Base-by-base conservation (phyloP, 1,140 invertebrate genomes). In the Centruroides vittatus region DNA sequence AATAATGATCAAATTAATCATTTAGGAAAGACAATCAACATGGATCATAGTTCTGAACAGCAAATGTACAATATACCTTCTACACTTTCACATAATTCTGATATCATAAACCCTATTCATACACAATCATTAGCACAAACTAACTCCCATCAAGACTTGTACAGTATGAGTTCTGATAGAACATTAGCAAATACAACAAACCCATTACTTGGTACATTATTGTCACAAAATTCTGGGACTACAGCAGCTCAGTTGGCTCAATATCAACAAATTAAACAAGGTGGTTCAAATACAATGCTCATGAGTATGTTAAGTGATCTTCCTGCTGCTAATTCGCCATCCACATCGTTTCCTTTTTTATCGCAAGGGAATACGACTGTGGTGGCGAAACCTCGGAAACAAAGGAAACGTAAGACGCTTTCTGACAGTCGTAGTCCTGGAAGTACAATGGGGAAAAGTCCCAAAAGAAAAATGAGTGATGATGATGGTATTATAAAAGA, bases 241-340 rank as follows among this genome's bases (percentile, higher is more conserved):
- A 57, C 49, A 60, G 35, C 36, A 23, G 47, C 11, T 53, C 41
- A 41, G 8, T 47, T 23, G 7, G 50, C 41, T 47, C 63, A 66
- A n/a, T 61, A 57, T 41, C 66, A 66, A 36, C 64, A 63, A 34
- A 41, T 41, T 41, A 54, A 48, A 23, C 59, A 61, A 55, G 51
- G 60, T 12, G 64, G 61, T 54, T 57, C 62, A 11, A 70, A 70
- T 57, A 61, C 67, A 46, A 75, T 77, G 72, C 65, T 77, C 58
- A 74, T 75, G 63, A 73, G 68, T 64, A 68, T 77, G 51, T 65
- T 77, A 23, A 73, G 73, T 60, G 74, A 75, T 65, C 66, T 72
- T 13, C 70, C 72, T 11, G 67, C 71, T 36, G 69, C 72, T 9
- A 66, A 64, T 51, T 41, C 61, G 9, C 57, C 61, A 9, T 56